Base-by-base conservation (phyloP, 2,797 vertebrate genomes). In the Lagocephalus sceleratus region DNA sequence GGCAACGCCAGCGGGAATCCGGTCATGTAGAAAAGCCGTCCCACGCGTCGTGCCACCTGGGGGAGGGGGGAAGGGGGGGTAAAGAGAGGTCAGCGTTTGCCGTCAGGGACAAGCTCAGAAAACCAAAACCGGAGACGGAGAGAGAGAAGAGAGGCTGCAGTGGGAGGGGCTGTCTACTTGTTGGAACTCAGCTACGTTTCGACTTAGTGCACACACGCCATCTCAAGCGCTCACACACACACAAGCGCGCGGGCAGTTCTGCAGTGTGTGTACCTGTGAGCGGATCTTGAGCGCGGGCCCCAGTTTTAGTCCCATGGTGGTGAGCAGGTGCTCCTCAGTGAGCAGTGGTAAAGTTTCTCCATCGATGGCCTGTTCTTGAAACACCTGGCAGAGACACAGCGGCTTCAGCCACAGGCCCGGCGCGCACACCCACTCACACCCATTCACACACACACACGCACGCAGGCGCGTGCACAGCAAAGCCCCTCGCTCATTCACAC, bases 231-330 rank as follows among this genome's bases (percentile, higher is more conserved):
- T 16, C 23, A 40, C 55, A 41, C 38, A 59, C 68, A 63, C 77
- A 46, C 71, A 50, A 48, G 57, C 65, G 75, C 78, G 72, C 76
- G 32, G 73, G 60, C 78, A 26, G 73, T 55, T 72, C 74, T 73
- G 76, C 44, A 75, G 64, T 71, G 79, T 75, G 79, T 83, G 85
- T 92, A 98, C 97, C 94, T 99, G 97, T 73, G 94, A 94, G 76
- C 94, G 88, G 56, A 99, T 98, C 91, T 98, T 99, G 75, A 99
- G 92, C 0, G 96, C 94, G 0, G 97, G 97, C 10, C 96, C 97
- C 25, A 99, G 89, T 81, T 97, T 98, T 67, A 99, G 90, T 75
- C 96, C 95, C 97, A 99, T 95, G 80, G 93, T 98, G 89, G 88
- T 96, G 68, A 99, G 92, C 59, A 99, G 86, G 78, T 99, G 97